Conservation (phyloP, 2,113 vertebrate genomes). For the Galbula dea region DNA sequence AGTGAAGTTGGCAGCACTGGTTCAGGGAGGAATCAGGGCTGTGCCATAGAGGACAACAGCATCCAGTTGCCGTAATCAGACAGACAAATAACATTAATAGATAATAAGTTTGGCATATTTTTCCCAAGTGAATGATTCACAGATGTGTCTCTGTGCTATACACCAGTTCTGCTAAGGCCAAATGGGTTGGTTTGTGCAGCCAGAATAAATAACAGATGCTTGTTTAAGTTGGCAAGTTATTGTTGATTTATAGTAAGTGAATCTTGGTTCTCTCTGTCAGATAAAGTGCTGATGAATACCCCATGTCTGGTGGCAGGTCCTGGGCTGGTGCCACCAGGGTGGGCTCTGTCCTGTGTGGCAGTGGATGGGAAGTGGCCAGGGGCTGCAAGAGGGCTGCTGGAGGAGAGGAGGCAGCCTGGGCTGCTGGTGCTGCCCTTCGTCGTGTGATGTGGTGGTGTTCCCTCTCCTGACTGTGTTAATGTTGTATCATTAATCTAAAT, state of each 20-base stretch:
- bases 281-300: neutral
- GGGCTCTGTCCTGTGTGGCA: neutral
- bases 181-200: neutral
- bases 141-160: neutral
- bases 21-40: neutral
- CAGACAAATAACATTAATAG: neutral
- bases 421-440: fast-evolving
- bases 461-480: neutral
- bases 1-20: neutral
- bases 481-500: neutral
- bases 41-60: neutral
- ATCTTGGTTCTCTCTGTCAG: neutral
- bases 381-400: neutral
- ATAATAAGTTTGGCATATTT: neutral
- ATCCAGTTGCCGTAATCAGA: neutral
- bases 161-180: neutral
- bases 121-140: neutral
- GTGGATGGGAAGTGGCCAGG: too few relatives aligned
- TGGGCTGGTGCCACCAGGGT: fast-evolving
- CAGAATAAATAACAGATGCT: slow-evolving; percentile 29
- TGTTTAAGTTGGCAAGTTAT: neutral
- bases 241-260: slow-evolving; percentile 16
- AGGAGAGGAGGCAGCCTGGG: neutral
- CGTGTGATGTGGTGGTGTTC: fast-evolving
- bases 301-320: fast-evolving